phyloP scores from a whole-genome alignment of 2,113 vertebrate species.

The Anolis carolinensis region DNA sequence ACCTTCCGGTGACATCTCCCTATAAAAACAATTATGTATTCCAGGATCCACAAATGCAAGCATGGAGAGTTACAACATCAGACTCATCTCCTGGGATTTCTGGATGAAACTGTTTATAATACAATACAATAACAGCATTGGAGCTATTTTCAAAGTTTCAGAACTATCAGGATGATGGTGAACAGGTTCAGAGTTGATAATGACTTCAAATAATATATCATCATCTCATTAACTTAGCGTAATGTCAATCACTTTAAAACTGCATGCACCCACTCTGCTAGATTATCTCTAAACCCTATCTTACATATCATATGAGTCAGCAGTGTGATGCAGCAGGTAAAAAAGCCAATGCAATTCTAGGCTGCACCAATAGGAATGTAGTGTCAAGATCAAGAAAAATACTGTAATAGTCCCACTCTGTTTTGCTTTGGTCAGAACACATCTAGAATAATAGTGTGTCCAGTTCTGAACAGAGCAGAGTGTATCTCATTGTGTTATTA shows the following conservation, averaged over 20 bases:
- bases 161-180: constrained; percentile 33
- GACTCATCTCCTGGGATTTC: no score
- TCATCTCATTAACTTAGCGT: constrained; percentile 56
- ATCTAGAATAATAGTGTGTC: no score
- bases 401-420: no score
- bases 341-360: constrained; percentile 30
- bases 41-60: not conserved
- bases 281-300: no score
- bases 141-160: constrained; percentile 35
- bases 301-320: no score
- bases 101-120: no score
- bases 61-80: no score
- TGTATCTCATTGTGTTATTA: constrained; percentile 17
- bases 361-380: no score
- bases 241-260: constrained; percentile 53
- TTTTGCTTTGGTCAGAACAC: no score
- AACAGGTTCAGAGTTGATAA: constrained; percentile 41
- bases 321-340: not conserved
- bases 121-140: not conserved
- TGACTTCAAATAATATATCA: constrained; percentile 48
- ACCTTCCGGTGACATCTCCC: not conserved
- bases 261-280: no score
- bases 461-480: not conserved
- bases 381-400: no score
- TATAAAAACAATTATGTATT: not conserved